Conservation (phyloP, 2,797 vertebrate genomes). For the Myotis findleyi region DNA sequence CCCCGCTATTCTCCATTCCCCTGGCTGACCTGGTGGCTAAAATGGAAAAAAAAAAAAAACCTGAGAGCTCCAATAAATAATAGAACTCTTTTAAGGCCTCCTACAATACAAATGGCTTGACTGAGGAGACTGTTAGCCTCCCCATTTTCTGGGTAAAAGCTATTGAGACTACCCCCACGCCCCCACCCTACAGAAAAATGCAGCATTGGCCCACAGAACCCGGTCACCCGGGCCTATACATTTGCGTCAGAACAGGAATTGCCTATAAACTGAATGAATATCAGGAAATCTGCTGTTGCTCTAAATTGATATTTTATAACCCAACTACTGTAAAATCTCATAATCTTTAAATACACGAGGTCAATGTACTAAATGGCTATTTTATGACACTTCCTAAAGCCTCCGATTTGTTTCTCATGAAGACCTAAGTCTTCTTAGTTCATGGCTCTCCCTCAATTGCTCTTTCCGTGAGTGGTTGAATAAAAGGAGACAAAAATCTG, state of each 20-base stretch:
- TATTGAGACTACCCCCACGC: not conserved
- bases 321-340: constrained; percentile 81
- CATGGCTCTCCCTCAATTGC: constrained; percentile 68
- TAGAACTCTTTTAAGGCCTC: constrained; percentile 74
- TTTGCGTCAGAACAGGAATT: constrained; percentile 82
- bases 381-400: constrained; percentile 75
- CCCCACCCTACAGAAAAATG: constrained; percentile 66
- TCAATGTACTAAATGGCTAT: constrained; percentile 76
- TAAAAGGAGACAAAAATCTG: not conserved
- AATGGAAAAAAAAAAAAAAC: constrained; percentile 39
- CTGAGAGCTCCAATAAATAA: constrained; percentile 76
- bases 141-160: constrained; percentile 66
- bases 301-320: constrained; percentile 83
- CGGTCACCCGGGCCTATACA: constrained; percentile 59
- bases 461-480: constrained; percentile 74
- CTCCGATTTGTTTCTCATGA: constrained; percentile 80
- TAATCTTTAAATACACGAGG: constrained; percentile 80
- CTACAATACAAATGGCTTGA: constrained; percentile 76
- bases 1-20: constrained; percentile 69
- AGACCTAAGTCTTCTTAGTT: constrained; percentile 72
- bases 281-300: constrained; percentile 81
- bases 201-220: constrained; percentile 70
- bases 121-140: constrained; percentile 57
- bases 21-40: constrained; percentile 73
- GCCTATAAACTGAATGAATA: constrained; percentile 84